These are phyloP conservation scores for Oligia strigilis DNA, from an alignment of 2,888 invertebrate genomes.

Conservation along the genomic window DNA sequence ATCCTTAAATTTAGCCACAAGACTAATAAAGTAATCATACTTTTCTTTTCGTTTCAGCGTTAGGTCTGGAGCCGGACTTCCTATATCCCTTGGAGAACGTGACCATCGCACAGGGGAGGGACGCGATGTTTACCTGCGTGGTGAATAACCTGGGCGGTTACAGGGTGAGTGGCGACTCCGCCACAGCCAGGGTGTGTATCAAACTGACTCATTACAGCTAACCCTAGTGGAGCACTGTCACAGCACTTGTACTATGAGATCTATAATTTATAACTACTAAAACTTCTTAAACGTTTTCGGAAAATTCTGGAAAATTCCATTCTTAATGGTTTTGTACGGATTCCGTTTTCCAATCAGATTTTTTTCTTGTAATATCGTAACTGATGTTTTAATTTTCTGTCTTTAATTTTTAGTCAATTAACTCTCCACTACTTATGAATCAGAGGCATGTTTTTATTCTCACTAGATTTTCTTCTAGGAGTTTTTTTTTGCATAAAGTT, in stretches of 20 bases:
- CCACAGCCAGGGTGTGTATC: conserved; percentile 96
- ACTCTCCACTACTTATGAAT: conserved; percentile 9
- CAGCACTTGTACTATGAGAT: conserved; percentile 85
- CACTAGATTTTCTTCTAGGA: conserved; percentile 28
- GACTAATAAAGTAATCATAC: neutral
- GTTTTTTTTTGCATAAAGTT: neutral
- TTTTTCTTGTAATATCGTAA: neutral
- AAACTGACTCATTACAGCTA: conserved; percentile 87
- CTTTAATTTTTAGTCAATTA: conserved; percentile 38
- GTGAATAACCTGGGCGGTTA: conserved; percentile 96
- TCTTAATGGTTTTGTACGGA: neutral
- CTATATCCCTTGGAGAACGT: conserved; percentile 95
- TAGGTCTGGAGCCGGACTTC: conserved; percentile 95
- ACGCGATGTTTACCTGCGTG: conserved; percentile 96
- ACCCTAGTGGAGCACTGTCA: conserved; percentile 88
- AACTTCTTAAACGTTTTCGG: neutral
- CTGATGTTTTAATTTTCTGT: conserved; percentile 1
- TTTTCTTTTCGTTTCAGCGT: conserved; percentile 87
- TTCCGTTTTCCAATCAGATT: neutral
- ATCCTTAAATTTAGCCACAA: neutral
- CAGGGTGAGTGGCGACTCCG: conserved; percentile 97
- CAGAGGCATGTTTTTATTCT: conserved; percentile 44
- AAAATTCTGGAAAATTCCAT: neutral
- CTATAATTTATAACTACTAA: conserved; percentile 77
- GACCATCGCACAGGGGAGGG: conserved; percentile 95